Percentiles rank a stretch among this genome's conserved stretches.
Conservation (phyloP, 2,888 invertebrate species). For the Erebia ligea region DNA sequence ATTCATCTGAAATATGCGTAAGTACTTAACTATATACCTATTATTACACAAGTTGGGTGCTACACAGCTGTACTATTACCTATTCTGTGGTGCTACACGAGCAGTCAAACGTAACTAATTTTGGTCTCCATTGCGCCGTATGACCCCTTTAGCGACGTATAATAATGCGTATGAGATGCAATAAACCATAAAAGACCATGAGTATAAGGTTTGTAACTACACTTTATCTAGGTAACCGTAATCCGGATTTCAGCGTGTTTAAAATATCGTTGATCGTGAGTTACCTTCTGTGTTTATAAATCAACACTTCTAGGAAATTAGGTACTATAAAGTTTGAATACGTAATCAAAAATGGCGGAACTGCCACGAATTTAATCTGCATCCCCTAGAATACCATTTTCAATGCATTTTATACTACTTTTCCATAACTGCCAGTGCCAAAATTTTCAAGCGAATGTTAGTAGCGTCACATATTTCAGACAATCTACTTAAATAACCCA, state of each 20-base stretch:
- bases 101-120: conserved; percentile 29
- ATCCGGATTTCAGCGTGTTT: too few relatives aligned
- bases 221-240: background rate
- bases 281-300: background rate
- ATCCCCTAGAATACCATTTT: too few relatives aligned
- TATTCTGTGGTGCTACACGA: background rate
- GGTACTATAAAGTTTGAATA: too few relatives aligned
- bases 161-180: conserved; percentile 1
- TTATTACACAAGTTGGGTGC: conserved; percentile 15
- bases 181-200: conserved; percentile 9
- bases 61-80: background rate
- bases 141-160: conserved; percentile 21
- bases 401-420: too few relatives aligned
- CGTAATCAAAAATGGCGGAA: too few relatives aligned
- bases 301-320: too few relatives aligned
- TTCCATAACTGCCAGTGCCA: too few relatives aligned
- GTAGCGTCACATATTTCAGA: too few relatives aligned
- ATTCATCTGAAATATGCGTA: conserved; percentile 2
- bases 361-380: too few relatives aligned
- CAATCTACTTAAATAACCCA: too few relatives aligned
- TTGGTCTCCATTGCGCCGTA: conserved; percentile 8
- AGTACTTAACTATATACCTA: background rate
- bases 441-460: too few relatives aligned
- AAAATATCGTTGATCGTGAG: too few relatives aligned
- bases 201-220: background rate